Evolutionary conservation across 2,113 vertebrate species (phyloP), one percentile per base, ranked within the genome.

Genomic region (Machaerirhynchus nigripectus): DNA sequence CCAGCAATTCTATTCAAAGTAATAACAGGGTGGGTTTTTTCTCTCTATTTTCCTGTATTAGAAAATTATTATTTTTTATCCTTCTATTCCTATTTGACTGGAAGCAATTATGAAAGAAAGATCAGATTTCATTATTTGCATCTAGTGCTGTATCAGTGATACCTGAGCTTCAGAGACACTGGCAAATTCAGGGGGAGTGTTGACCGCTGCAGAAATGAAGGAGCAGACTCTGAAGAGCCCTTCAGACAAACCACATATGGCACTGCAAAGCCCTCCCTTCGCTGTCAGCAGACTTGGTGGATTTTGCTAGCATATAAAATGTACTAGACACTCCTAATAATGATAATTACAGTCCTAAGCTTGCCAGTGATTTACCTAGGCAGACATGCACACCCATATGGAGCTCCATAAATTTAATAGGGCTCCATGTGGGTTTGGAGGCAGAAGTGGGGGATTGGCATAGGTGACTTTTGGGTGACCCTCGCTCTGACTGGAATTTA

Each of bases 251-350:
- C 69, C 55, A 37, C 35, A 11, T 6, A 17, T 19, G 73, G 49
- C 50, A 15, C 52, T 71, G 73, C n/a, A 40, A 64, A 89, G 56
- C 68, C 69, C 73, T 8, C 31, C 13, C 24, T 19, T 56, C 60
- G 52, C 46, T 87, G n/a, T 53, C 69, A 93, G 91, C 77, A 68
- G 73, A 42, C 84, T 67, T 42, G 71, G 83, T 90, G 61, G 50
- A 69, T 78, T 95, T 95, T 94, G 76, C 76, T 79, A 68, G 57
- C 65, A 5, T 74, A 64, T 81, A 95, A 96, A 93, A 90, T 37
- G 73, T 57, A 33, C 92, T 95, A 96, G 93, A 90, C 96, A 60
- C 64, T 96, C 76, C 85, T 86, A 89, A 96, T 94, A 89, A 71
- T 40, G 83, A 93, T 96, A 95, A 94, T 96, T 97, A 94, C 33